phyloP scores from a whole-genome alignment of 2,888 invertebrate genomes.

The Agonopterix arenella region DNA sequence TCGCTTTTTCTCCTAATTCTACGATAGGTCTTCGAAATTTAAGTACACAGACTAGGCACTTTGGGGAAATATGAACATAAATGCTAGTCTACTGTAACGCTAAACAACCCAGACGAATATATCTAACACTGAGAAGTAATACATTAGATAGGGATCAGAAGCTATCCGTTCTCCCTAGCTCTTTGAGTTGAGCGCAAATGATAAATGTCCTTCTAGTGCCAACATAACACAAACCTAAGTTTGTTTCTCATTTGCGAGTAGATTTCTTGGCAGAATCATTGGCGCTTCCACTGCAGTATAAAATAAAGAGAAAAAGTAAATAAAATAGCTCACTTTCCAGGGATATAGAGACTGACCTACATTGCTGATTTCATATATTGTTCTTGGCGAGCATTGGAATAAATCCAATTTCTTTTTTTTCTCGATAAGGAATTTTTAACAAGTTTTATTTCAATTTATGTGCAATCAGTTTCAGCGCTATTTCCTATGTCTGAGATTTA shows the following conservation, averaged over 20 bases:
- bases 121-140: too few relatives aligned
- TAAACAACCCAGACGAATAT: too few relatives aligned
- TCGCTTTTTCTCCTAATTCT: too few relatives aligned
- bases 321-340: conserved; percentile 2
- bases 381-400: neutral
- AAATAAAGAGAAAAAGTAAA: conserved; percentile 26
- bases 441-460: too few relatives aligned
- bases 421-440: too few relatives aligned
- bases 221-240: conserved; percentile 28
- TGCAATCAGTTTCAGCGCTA: too few relatives aligned
- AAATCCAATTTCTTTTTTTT: neutral
- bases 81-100: neutral
- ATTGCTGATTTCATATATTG: conserved; percentile 13
- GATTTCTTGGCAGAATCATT: conserved; percentile 41
- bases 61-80: too few relatives aligned
- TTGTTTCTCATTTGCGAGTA: conserved; percentile 23
- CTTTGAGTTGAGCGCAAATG: conserved; percentile 19
- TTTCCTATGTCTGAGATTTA: neutral
- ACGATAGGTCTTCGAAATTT: too few relatives aligned
- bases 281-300: conserved; percentile 25
- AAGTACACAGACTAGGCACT: too few relatives aligned
- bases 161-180: conserved; percentile 19
- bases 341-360: conserved; percentile 36
- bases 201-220: conserved; percentile 39
- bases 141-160: conserved; percentile 13